phyloP scores from a whole-genome alignment of 2,113 vertebrate genomes.

The Dipodomys merriami region DNA sequence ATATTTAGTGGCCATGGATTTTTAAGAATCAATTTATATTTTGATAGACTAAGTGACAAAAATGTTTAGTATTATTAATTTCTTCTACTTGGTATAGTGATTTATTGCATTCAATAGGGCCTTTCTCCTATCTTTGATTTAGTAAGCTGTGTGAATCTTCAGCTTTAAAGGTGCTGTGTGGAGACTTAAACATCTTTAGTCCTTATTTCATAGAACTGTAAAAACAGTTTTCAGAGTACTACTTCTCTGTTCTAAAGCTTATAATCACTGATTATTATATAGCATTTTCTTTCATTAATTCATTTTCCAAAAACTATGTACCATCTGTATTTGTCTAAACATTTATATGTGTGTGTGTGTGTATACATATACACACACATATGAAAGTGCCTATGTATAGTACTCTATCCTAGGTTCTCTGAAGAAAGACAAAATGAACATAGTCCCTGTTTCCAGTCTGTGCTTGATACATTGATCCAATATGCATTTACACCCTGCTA shows the following conservation, averaged over 20 bases:
- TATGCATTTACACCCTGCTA: neutral
- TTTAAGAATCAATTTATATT: neutral
- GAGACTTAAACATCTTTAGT: conserved; percentile 60
- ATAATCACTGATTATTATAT: neutral
- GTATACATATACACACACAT: rapidly evolving
- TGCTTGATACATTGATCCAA: neutral
- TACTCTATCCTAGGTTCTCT: neutral
- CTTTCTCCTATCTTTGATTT: conserved; percentile 51
- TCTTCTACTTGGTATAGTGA: conserved; percentile 42
- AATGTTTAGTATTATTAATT: conserved; percentile 13
- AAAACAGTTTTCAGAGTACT: conserved; percentile 55
- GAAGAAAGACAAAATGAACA: neutral
- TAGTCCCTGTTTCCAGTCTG: too few species aligned
- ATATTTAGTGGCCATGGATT: neutral
- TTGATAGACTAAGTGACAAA: conserved; percentile 21
- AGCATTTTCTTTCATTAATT: conserved; percentile 39
- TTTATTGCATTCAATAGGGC: conserved; percentile 15
- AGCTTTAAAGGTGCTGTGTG: conserved; percentile 56
- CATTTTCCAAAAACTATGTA: neutral
- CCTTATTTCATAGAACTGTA: conserved; percentile 60
- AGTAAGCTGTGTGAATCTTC: conserved; percentile 47
- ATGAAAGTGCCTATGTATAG: neutral
- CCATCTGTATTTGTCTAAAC: too few species aligned
- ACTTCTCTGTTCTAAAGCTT: conserved; percentile 35
- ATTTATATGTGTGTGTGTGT: too few species aligned